Evolutionary conservation across 2,797 vertebrate species (phyloP).

Genomic region (Hybognathus amarus): DNA sequence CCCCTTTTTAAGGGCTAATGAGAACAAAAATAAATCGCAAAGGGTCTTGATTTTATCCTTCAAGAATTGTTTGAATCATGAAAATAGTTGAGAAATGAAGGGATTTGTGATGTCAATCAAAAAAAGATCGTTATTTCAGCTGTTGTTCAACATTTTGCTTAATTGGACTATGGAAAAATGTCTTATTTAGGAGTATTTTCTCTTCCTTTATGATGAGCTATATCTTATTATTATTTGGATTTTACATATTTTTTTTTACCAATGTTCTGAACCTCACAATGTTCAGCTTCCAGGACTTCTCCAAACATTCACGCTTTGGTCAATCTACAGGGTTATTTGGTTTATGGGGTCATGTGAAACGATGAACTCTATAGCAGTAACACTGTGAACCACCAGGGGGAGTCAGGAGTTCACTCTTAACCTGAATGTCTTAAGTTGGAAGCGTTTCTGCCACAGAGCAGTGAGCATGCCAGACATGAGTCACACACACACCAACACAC

Average conservation of each 20-base stretch:
- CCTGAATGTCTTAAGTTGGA: constrained; percentile 42
- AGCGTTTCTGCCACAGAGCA: constrained; percentile 48
- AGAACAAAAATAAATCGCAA: not conserved
- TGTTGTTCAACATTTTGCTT: not conserved
- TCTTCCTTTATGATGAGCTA: not conserved
- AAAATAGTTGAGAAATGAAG: not conserved
- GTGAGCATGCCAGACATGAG: constrained; percentile 56
- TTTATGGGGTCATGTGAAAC: not conserved
- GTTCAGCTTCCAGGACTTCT: not conserved
- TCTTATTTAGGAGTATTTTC: not conserved
- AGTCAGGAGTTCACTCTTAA: constrained; percentile 56
- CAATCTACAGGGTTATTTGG: not conserved
- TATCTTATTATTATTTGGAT: not conserved
- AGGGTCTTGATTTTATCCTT: not conserved
- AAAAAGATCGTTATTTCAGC: not conserved
- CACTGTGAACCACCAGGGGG: constrained; percentile 62
- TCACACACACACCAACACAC: constrained; percentile 51
- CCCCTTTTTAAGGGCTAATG: not conserved
- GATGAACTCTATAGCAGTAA: not conserved
- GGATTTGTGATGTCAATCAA: not conserved
- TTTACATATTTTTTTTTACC: not conserved
- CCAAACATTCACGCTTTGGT: no score
- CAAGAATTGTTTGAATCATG: not conserved
- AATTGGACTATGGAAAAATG: not conserved
- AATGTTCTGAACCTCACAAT: not conserved